Percentiles rank a stretch among this genome's conserved stretches.
These are phyloP conservation scores for Drosophila subquinaria DNA, from an alignment of 2,888 invertebrate species.

Conservation along the genomic window DNA sequence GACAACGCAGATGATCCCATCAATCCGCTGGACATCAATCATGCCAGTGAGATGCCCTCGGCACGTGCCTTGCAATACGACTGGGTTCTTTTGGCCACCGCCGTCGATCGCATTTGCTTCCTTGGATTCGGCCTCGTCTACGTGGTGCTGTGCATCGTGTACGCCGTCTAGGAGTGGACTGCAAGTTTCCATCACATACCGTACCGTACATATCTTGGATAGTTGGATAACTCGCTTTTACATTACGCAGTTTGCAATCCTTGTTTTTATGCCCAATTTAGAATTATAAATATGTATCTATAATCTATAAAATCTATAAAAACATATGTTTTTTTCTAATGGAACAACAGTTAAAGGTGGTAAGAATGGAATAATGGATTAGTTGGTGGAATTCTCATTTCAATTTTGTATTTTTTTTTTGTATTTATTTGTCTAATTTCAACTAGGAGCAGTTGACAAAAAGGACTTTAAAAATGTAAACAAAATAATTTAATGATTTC, in stretches of 20 bases:
- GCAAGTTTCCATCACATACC: not conserved
- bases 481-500: too few species aligned
- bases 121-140: constrained; percentile 87
- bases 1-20: constrained; percentile 57
- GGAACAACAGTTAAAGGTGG: too few species aligned
- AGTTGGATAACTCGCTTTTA: constrained; percentile 18
- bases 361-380: too few species aligned
- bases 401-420: too few species aligned
- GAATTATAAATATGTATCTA: constrained; percentile 41
- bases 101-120: constrained; percentile 88
- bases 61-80: constrained; percentile 86
- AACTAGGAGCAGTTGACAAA: too few species aligned
- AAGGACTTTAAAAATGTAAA: too few species aligned
- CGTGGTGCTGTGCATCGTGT: constrained; percentile 83
- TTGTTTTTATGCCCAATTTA: constrained; percentile 45
- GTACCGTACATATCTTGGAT: not conserved
- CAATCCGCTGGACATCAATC: constrained; percentile 68
- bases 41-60: constrained; percentile 60
- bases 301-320: not conserved
- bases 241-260: constrained; percentile 35
- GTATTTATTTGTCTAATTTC: too few species aligned
- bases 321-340: not conserved
- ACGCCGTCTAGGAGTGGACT: constrained; percentile 64
- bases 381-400: not conserved
- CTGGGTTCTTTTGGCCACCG: constrained; percentile 88